Percentiles rank a stretch among this genome's conserved stretches.
Conservation (phyloP, 1,140 invertebrate species). For the Pemphigus obesinymphae region DNA sequence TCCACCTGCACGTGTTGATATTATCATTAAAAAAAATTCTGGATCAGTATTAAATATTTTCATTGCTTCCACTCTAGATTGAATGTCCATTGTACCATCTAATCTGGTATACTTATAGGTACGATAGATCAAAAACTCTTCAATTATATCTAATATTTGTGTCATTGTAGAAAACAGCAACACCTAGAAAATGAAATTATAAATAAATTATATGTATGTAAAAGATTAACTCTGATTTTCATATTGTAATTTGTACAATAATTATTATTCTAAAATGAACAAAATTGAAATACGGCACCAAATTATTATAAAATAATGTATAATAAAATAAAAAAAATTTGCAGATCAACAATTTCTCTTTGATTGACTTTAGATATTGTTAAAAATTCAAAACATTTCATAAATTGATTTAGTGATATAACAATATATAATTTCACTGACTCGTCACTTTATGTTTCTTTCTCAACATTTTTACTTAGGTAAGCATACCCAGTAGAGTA, state of each 20-base stretch:
- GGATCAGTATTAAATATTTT: constrained; percentile 56
- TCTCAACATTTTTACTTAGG: too few species aligned
- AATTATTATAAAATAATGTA: too few species aligned
- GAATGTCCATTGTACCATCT: constrained; percentile 57
- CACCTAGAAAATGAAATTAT: constrained; percentile 50
- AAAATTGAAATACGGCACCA: too few species aligned
- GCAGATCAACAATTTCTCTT: too few species aligned
- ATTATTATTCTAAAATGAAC: not conserved
- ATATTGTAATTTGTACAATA: too few species aligned
- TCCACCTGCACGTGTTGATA: constrained; percentile 63
- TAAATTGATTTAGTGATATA: too few species aligned
- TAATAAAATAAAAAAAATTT: too few species aligned
- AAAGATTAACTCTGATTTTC: not conserved
- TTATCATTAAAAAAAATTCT: constrained; percentile 57
- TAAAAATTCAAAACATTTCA: too few species aligned
- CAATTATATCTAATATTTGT: constrained; percentile 63
- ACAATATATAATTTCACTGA: too few species aligned
- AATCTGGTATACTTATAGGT: constrained; percentile 59
- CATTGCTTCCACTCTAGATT: constrained; percentile 52
- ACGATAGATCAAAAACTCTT: constrained; percentile 61
- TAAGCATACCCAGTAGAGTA: too few species aligned
- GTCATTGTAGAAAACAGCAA: constrained; percentile 70
- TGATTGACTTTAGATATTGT: too few species aligned
- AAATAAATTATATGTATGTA: not conserved
- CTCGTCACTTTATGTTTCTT: too few species aligned